Evolutionary conservation across 2,888 invertebrate genomes (phyloP).

Genomic region (Papilio demoleus): DNA sequence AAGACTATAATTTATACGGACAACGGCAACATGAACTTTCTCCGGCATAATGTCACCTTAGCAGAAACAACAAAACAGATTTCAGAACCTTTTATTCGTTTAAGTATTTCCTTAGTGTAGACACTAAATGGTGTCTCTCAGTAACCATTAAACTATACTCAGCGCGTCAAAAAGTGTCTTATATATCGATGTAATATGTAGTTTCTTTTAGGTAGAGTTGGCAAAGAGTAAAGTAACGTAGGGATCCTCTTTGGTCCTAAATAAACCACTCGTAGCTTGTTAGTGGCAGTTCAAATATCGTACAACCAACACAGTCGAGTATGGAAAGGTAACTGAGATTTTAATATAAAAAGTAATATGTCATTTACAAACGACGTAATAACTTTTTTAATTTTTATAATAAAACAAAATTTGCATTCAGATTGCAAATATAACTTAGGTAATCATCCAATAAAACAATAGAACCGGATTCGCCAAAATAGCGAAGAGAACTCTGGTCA

Average conservation of each 20-base stretch:
- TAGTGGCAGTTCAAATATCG: background rate
- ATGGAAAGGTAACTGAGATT: background rate
- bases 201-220: background rate
- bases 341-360: background rate
- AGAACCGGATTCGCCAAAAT: too few species aligned
- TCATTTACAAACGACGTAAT: background rate
- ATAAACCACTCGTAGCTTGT: constrained; percentile 12
- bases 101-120: background rate
- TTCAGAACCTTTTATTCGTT: too few species aligned
- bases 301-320: background rate
- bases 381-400: too few species aligned
- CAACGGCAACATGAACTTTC: too few species aligned
- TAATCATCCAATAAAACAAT: too few species aligned
- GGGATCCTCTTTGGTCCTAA: constrained; percentile 19
- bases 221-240: constrained; percentile 6
- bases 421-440: too few species aligned
- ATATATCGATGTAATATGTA: background rate
- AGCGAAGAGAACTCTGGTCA: too few species aligned
- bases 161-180: background rate
- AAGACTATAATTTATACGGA: too few species aligned
- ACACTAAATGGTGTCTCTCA: background rate
- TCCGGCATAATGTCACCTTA: too few species aligned
- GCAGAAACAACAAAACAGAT: too few species aligned
- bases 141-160: background rate
- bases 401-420: too few species aligned